Conservation (phyloP, 2,797 vertebrate genomes). For the Anomalospiza imberbis region DNA sequence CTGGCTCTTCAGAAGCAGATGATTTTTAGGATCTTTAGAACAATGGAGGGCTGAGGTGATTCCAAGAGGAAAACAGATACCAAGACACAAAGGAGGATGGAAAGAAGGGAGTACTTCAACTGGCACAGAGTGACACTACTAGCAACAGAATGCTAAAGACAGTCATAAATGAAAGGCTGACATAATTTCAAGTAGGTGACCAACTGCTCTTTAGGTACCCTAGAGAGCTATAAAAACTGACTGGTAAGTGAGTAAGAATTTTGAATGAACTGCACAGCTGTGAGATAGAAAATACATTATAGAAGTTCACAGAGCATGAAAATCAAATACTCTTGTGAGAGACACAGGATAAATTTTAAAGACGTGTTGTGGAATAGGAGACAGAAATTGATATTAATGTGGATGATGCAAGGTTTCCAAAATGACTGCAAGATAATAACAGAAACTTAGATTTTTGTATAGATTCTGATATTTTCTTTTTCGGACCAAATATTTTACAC, state of each 20-base stretch:
- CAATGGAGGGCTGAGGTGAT: neutral
- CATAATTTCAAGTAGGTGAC: neutral
- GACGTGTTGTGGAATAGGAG: neutral
- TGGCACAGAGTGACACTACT: neutral
- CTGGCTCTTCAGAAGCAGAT: neutral
- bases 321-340: neutral
- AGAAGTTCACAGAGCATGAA: neutral
- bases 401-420: neutral
- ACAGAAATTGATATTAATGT: neutral
- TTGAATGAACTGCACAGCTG: neutral
- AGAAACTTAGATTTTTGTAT: neutral
- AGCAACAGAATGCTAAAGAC: neutral
- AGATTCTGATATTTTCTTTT: neutral
- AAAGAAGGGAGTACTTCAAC: neutral
- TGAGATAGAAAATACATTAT: neutral
- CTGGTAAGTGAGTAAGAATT: neutral
- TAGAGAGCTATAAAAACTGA: neutral
- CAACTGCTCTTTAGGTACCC: neutral
- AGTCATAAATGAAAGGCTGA: constrained; percentile 3
- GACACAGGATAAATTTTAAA: neutral
- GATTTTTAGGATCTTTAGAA: neutral
- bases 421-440: neutral
- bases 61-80: neutral
- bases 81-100: neutral
- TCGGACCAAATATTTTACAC: neutral